phyloP scores from a whole-genome alignment of 2,113 vertebrate genomes.

The Epinephelus cyanopodus region DNA sequence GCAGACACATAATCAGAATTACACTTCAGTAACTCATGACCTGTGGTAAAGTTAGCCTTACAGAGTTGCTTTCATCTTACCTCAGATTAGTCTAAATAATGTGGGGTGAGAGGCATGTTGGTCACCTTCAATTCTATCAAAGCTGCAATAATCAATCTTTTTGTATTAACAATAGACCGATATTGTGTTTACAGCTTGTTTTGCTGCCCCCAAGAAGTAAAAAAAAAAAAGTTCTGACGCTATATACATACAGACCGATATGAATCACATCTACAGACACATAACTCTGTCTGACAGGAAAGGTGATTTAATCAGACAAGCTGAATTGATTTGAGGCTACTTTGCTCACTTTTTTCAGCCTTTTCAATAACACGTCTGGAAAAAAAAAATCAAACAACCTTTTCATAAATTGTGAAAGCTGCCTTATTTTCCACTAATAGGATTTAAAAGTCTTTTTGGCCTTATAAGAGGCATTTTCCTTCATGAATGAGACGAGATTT shows the following conservation, averaged over 20 bases:
- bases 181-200: background rate
- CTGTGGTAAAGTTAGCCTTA: background rate
- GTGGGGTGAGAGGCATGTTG: background rate
- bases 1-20: background rate
- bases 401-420: conserved; percentile 13
- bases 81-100: background rate
- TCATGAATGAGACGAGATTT: conserved; percentile 24
- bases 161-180: background rate
- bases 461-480: conserved; percentile 16
- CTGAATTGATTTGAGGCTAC: background rate
- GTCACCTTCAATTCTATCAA: background rate
- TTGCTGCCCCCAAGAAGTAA: background rate
- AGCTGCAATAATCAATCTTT: background rate
- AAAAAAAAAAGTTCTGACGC: background rate
- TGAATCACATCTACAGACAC: background rate
- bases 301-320: background rate
- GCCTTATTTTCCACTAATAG: background rate
- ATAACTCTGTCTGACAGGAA: background rate
- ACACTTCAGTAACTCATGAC: background rate
- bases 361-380: conserved; percentile 1
- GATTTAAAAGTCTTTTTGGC: conserved; percentile 12
- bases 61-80: background rate
- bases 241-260: too few species aligned
- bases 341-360: background rate
- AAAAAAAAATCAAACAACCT: conserved; percentile 10